Base-by-base conservation (phyloP, 2,888 invertebrate genomes). In the Lycophotia porphyrea region DNA sequence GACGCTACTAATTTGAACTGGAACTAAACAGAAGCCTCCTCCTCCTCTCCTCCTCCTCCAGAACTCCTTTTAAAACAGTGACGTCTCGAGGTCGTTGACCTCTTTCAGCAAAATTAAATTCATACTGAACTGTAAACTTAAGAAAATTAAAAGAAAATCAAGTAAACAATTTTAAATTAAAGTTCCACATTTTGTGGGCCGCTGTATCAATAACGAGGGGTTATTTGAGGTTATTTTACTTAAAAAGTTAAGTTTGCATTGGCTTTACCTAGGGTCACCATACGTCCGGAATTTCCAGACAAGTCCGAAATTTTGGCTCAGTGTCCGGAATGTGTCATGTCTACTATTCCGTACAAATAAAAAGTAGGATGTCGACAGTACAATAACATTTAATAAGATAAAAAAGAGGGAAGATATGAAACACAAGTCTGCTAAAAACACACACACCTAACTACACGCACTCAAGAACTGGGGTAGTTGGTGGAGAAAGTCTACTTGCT, bases 201-300 rank as follows among this genome's bases (percentile, higher is more conserved):
- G 44, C 39, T 63, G 34, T 39, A 36, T 70, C 34, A 81, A 81
- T 66, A 80, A 31, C 44, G 9, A 58, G 34, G 27, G 63, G 34
- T 73, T 61, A 65, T 73, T 68, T 65, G 24, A 58, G 39, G 47
- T 80, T n/a, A 34, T 58, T 61, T 60, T 69, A n/a, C 44, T 80
- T 27, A 21, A 60, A 61, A 60, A 68, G 24, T 49, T 39, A 24
- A 18, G 21, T 60, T 76, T 63, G 27, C 15, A 18, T 58, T 27
- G 55, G 18, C 55, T 31, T 55, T 60, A 31, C 21, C 21, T 60
- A 31, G 31, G 31, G 1, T 31, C 21, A 18, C 18, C 7, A 27
- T 27, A 31, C 0, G 31, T 58, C 21, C 9, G 31, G 21, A 21
- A 31, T 9, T 58, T 58, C 21, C 9, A 1, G 21, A 15, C 4